Evolutionary conservation across 2,888 invertebrate genomes (phyloP).

Genomic region (Pseudoips prasinana): DNA sequence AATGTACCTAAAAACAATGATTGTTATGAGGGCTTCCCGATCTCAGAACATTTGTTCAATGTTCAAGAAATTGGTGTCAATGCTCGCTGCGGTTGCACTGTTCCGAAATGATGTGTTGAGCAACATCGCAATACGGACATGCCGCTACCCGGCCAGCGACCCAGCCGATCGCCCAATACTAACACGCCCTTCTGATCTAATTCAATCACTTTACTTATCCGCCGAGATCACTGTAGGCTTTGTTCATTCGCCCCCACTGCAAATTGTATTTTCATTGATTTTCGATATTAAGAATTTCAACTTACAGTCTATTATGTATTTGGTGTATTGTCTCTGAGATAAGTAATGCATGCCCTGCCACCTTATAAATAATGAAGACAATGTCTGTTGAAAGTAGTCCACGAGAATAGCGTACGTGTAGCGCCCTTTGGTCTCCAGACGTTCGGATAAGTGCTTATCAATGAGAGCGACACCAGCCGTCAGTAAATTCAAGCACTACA

Average conservation of each 20-base stretch:
- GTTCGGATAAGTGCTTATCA: constrained; percentile 31
- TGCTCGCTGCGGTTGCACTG: constrained; percentile 79
- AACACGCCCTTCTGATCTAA: constrained; percentile 62
- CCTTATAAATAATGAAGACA: too few relatives aligned
- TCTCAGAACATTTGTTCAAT: constrained; percentile 57
- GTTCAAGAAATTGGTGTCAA: constrained; percentile 76
- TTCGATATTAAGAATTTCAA: neutral
- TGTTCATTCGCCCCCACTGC: neutral
- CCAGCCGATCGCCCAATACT: constrained; percentile 36
- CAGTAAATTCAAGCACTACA: constrained; percentile 14
- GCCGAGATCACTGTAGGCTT: constrained; percentile 24
- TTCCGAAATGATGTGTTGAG: constrained; percentile 77
- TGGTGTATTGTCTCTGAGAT: too few relatives aligned
- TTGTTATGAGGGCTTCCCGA: constrained; percentile 35
- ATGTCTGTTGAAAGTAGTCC: constrained; percentile 3
- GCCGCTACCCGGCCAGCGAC: constrained; percentile 39
- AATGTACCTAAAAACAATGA: too few relatives aligned
- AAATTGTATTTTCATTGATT: neutral
- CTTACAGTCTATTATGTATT: too few relatives aligned
- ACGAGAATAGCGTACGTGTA: constrained; percentile 32
- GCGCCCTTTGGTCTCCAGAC: constrained; percentile 42
- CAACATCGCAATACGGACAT: constrained; percentile 52
- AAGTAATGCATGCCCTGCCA: too few relatives aligned
- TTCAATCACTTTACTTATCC: constrained; percentile 53
- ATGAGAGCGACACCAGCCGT: constrained; percentile 25